A percentile compares a stretch with the other conserved stretches of the same genome.
phyloP scores from a whole-genome alignment of 2,888 invertebrate species.

The Drosophila kambysellisi region DNA sequence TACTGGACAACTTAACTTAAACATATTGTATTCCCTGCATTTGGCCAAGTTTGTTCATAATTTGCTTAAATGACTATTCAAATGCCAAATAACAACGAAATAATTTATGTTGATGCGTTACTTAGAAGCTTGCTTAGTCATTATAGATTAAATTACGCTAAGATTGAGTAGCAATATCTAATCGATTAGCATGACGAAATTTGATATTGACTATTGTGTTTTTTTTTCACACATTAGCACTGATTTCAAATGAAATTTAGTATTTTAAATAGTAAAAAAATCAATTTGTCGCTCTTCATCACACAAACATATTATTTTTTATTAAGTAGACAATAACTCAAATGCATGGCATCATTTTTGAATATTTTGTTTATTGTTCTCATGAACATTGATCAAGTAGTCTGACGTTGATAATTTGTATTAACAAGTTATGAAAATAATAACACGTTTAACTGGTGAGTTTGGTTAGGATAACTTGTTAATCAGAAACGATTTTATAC shows the following conservation, averaged over 20 bases:
- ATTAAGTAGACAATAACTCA: not conserved
- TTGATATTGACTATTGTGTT: constrained; percentile 28
- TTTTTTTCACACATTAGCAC: not conserved
- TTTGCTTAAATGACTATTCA: constrained; percentile 25
- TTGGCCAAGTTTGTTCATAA: constrained; percentile 28
- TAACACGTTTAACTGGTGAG: not conserved
- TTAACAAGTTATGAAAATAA: not conserved
- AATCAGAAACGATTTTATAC: not conserved
- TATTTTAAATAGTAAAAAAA: not conserved
- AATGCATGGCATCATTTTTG: not conserved
- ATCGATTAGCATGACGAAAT: constrained; percentile 29
- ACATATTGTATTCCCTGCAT: constrained; percentile 26
- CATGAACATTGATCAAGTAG: not conserved
- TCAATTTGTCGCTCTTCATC: not conserved
- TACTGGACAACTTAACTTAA: constrained; percentile 45
- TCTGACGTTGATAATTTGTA: not conserved
- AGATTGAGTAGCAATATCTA: constrained; percentile 8
- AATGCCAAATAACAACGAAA: constrained; percentile 8
- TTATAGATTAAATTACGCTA: constrained; percentile 22
- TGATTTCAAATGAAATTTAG: constrained; percentile 1
- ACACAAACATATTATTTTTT: not conserved
- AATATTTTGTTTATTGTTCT: not conserved
- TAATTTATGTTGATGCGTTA: constrained; percentile 26
- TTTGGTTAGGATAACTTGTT: not conserved
- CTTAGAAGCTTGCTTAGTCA: constrained; percentile 3